A percentile compares a stretch with the other conserved stretches of the same genome.
phyloP scores from a whole-genome alignment of 2,888 invertebrate genomes.

The Palloptera scutellata region DNA sequence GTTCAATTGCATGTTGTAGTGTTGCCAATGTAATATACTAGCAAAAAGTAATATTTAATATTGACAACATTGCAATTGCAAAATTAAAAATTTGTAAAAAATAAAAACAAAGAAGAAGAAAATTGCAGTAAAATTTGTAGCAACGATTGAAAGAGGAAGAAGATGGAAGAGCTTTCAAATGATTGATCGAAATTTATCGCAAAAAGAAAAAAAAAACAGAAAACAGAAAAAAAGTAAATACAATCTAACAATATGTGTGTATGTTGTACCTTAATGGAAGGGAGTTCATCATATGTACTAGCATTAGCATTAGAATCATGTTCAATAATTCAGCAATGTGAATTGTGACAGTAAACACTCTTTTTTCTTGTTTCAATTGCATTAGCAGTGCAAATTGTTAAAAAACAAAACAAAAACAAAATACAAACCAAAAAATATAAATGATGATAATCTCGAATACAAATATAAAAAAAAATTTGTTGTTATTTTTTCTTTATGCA shows the following conservation, averaged over 20 bases:
- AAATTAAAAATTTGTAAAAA: not conserved
- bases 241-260: not conserved
- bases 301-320: not conserved
- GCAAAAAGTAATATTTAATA: too few species aligned
- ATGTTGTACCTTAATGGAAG: not conserved
- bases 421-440: conserved; percentile 9
- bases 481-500: conserved; percentile 24
- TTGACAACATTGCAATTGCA: not conserved
- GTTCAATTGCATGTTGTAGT: conserved; percentile 23
- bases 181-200: too few species aligned
- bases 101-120: not conserved
- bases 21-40: conserved; percentile 14
- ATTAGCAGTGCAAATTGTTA: conserved; percentile 17
- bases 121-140: not conserved
- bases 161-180: too few species aligned
- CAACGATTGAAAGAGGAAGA: too few species aligned
- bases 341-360: not conserved
- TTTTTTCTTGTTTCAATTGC: conserved; percentile 11
- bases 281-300: not conserved
- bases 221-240: conserved; percentile 2
- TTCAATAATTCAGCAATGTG: conserved; percentile 2
- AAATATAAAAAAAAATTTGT: conserved; percentile 16
- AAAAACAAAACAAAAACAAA: conserved; percentile 6
- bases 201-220: conserved; percentile 18
- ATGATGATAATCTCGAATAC: conserved; percentile 2